Base-by-base conservation (phyloP, 1,140 invertebrate species). In the Aphis gossypii region DNA sequence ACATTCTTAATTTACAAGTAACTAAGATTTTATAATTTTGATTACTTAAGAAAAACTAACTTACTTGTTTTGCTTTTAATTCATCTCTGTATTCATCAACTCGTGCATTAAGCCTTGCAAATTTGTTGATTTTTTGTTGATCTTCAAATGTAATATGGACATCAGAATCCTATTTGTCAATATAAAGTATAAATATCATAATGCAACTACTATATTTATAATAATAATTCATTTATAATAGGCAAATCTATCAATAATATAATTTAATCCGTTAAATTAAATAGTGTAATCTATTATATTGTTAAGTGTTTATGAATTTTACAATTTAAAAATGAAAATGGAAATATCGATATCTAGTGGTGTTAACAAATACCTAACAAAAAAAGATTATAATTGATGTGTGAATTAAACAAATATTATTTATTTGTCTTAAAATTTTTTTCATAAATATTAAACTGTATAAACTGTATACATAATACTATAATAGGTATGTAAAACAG, bases 61-160 rank as follows among this genome's bases (percentile, higher is more conserved):
- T 95, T 95, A 97, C 97, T 96, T 97, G 97, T 96, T 98, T 98
- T 25, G 96, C 95, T 96, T 98, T 98, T n/a, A 99, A 95, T 95
- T 99, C 98, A 94, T 98, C 97, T 95, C 98, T 98, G 20, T 97
- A 96, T 95, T 99, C 98, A 95, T 99, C 98, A 94, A 98, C 96
- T 95, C 97, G 97, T 5, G 98, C 98, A 96, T 99, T 99, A 93
- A 98, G 96, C 94, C 98, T 96, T 8, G 99, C 99, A 96, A 99
- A 99, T 95, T 97, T 97, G 95, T 99, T 99, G 94, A 99, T 99
- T 96, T 99, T 99, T 95, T 99, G 98, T 96, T 99, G 99, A 96
- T 99, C 99, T 95, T 99, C 98, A 95, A 97, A 98, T 9, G 98
- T 98, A 94, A 99, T 98, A 95, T 99, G 97, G 93, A 99, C 97